Evolutionary conservation across 2,113 vertebrate species (phyloP), one percentile per base, ranked within the genome.

Genomic region (Petaurus breviceps): DNA sequence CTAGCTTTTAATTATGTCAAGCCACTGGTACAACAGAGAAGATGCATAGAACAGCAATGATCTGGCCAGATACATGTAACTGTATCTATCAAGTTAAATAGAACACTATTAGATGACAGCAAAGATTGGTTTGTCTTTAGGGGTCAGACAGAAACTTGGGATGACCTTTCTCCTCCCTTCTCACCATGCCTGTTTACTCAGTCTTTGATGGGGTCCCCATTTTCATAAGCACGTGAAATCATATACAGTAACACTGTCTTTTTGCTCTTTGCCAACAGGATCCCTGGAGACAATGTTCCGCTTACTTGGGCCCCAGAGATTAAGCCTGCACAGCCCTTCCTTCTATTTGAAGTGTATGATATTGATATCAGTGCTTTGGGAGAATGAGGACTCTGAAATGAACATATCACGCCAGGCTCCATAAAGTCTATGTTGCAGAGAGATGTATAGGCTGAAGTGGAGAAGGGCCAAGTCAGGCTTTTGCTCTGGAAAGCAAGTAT

Each of bases 331-430:
- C 7, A n/a, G 97, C 92, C 97, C 95, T 95, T 96, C 95, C 96
- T 98, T 96, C 97, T 37, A 92, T 97, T 98, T 98, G 97, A 98
- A 98, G 97, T 98, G 98, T 97, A 89, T 95, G 98, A 98, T 98
- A 97, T 92, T 24, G 95, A 98, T 98, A 98, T 98, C 51, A 68
- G 95, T 96, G 97, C 93, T 98, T 98, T 98, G 54, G 96, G 98
- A 98, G 97, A 95, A 97, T 96, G 3, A 0, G 96, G 96, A 96
- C 91, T 98, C 98, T 97, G 96, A 96, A 91, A 97, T 10, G 77
- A 98, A 98, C 91, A 90, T 98, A 98, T 98, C 97, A 61, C 10
- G 55, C 95, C 96, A 98, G 99, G 98, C 99, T 99, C 99, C 99
- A 0, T 43, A 53, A 98, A 98, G 99, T 99, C 98, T 99, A 96